Evolutionary conservation across 2,797 vertebrate genomes (phyloP), one percentile per base, ranked within the genome.

Genomic region (Clamator glandarius): DNA sequence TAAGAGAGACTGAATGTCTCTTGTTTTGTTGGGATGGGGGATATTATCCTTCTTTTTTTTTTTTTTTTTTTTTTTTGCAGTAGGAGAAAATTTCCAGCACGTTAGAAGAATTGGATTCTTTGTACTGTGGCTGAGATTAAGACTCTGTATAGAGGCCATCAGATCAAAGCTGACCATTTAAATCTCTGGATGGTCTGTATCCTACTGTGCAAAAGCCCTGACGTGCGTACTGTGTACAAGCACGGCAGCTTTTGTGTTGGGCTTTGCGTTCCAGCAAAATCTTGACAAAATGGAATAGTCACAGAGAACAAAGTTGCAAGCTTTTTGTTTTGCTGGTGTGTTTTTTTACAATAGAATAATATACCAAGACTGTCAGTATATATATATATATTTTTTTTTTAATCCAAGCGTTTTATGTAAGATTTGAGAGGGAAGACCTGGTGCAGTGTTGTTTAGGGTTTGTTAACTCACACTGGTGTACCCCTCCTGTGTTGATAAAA

Each of bases 111-210:
- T 54, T 84, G 42, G 24, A 61, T 89, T 87, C 75, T 96, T 89
- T 95, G 91, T 94, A n/a, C 58, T 87, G 9, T 51, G 64, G 29
- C 54, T 62, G 92, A 89, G 89, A 64, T 93, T 91, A 75, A 83
- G 75, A 55, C 51, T 55, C 61, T 88, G 46, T 81, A 42, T 84
- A 79, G 74, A 76, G 79, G 46, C 82, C 36, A 13, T 25, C 5
- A 4, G 51, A 46, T 84, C 63, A 83, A 72, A 91, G 79, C 87
- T 84, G 82, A 59, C 78, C 52, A 18, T 93, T 87, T 89, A 75
- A 92, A 85, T 86, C 87, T 61, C 79, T 1, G 82, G 62, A 48
- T 68, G 62, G 57, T 28, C 59, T 84, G 74, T 57, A 9, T 87
- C 70, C 77, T 66, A 1, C 74, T 24, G 6, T 59, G 85, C 80